A percentile compares a stretch with the other conserved stretches of the same genome.
Evolutionary conservation across 2,888 invertebrate genomes (phyloP).

Genomic region (Pyrgus malvae): DNA sequence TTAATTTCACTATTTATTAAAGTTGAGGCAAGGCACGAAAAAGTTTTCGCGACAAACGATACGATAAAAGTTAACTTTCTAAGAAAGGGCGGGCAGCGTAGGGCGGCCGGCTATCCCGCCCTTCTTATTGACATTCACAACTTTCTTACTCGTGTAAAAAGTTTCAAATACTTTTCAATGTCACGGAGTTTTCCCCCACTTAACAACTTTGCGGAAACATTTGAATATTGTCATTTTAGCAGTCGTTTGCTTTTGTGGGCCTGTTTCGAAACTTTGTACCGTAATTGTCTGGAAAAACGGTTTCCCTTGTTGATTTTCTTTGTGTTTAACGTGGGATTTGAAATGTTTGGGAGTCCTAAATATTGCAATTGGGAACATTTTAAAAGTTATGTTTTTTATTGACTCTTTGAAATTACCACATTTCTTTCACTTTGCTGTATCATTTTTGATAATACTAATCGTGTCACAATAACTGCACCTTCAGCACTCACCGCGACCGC

Average conservation of each 20-base stretch:
- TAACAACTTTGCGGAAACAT: constrained; percentile 45
- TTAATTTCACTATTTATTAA: neutral
- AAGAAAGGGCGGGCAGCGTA: constrained; percentile 55
- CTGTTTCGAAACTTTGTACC: constrained; percentile 10
- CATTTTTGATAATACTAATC: constrained; percentile 36
- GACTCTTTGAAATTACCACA: no score
- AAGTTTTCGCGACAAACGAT: neutral
- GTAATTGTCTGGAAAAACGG: constrained; percentile 8
- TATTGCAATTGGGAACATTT: no score
- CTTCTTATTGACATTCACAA: constrained; percentile 70
- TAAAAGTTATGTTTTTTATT: no score
- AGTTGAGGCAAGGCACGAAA: neutral
- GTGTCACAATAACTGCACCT: constrained; percentile 73
- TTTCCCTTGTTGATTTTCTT: constrained; percentile 2
- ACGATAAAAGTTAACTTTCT: constrained; percentile 17
- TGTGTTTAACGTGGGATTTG: neutral
- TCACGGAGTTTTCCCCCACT: constrained; percentile 58
- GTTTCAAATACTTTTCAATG: constrained; percentile 65
- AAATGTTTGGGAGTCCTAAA: neutral
- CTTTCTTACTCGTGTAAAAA: constrained; percentile 69
- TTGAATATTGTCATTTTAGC: constrained; percentile 30
- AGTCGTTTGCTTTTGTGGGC: constrained; percentile 18
- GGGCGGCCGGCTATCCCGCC: constrained; percentile 69
- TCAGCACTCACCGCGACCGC: constrained; percentile 93
- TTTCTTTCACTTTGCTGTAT: no score